These are phyloP conservation scores for Geophilus truncorum DNA, from an alignment of 2,888 invertebrate genomes.

Conservation along the genomic window DNA sequence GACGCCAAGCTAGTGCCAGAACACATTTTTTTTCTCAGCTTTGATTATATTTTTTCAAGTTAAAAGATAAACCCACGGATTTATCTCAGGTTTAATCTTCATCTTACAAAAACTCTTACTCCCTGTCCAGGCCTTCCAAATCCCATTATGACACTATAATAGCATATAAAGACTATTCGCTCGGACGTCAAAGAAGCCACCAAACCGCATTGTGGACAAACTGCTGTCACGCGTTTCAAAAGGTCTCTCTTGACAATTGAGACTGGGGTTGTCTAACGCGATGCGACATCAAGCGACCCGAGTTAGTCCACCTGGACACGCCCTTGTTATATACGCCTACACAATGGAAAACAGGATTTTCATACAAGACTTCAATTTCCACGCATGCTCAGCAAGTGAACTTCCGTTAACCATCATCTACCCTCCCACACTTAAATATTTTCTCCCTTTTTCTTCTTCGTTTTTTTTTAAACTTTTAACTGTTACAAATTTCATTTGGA, in stretches of 20 bases:
- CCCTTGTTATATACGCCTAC: background rate
- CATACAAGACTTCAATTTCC: background rate
- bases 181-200: background rate
- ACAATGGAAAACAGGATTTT: background rate
- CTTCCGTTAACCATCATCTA: background rate
- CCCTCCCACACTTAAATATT: background rate
- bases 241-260: background rate
- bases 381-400: background rate
- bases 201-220: background rate
- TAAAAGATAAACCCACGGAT: background rate
- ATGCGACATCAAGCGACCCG: background rate
- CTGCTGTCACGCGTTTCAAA: constrained; percentile 4
- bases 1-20: background rate
- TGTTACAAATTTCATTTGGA: background rate
- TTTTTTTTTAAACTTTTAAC: too few species aligned
- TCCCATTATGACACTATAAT: background rate
- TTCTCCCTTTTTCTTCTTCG: too few species aligned
- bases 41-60: background rate
- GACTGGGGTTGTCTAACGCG: background rate
- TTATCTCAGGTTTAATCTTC: background rate
- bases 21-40: background rate
- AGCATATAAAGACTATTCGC: background rate
- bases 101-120: background rate
- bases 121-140: too few species aligned
- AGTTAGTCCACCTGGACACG: background rate